These are phyloP conservation scores for Apodemus speciosus DNA, from an alignment of 2,113 vertebrate species.

Conservation along the genomic window DNA sequence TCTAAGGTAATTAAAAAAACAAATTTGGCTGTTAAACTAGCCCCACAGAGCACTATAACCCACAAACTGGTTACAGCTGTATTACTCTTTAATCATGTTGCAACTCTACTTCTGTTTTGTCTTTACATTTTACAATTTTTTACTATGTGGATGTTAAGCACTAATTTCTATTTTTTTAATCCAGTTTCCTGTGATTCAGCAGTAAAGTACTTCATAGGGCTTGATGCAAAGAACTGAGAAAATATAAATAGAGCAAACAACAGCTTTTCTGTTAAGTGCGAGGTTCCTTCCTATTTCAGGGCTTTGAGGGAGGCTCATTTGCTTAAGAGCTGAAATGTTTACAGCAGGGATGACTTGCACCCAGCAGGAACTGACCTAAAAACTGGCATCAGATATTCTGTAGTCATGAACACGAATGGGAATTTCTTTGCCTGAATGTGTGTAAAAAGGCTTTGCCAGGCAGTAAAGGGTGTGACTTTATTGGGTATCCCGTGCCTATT, in stretches of 20 bases:
- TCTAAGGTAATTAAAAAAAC: background rate
- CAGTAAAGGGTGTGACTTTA: background rate
- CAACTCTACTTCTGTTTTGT: constrained; percentile 6
- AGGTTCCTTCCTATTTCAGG: constrained; percentile 73
- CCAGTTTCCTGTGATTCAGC: constrained; percentile 53
- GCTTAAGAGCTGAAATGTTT: constrained; percentile 65
- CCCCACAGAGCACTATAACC: background rate
- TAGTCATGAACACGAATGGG: constrained; percentile 11
- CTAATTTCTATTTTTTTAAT: constrained; percentile 54
- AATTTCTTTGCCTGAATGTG: background rate
- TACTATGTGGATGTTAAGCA: constrained; percentile 26
- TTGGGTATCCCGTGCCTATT: background rate
- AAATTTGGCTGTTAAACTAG: background rate
- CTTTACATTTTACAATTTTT: constrained; percentile 41
- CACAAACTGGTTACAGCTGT: background rate
- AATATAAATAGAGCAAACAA: constrained; percentile 79
- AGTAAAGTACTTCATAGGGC: constrained; percentile 58
- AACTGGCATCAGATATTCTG: constrained; percentile 53
- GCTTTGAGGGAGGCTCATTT: constrained; percentile 56
- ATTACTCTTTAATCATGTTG: constrained; percentile 12
- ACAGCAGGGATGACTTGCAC: constrained; percentile 45
- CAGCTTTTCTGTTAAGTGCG: constrained; percentile 71
- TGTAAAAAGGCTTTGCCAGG: background rate
- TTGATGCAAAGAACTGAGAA: constrained; percentile 74
- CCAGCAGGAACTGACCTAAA: constrained; percentile 72